Evolutionary conservation across 2,797 vertebrate genomes (phyloP).

Genomic region (Chloroceryle amazona): DNA sequence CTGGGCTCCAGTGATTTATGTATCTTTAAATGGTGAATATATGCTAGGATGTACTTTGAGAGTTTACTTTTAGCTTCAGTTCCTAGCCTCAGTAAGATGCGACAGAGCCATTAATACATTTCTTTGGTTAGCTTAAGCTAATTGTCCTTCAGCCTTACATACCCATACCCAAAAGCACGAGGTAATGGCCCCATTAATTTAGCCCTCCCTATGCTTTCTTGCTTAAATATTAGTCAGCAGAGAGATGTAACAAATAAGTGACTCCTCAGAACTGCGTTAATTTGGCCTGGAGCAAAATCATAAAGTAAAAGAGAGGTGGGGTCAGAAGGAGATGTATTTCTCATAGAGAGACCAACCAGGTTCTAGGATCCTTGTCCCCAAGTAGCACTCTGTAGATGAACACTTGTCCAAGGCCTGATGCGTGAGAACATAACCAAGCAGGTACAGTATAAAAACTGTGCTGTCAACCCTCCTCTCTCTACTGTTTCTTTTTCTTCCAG

Average conservation of each 20-base stretch:
- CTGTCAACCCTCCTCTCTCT: neutral
- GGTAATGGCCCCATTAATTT: neutral
- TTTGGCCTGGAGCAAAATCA: neutral
- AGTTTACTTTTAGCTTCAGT: neutral
- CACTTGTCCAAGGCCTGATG: rapidly evolving
- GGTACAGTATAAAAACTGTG: neutral
- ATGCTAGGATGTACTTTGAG: neutral
- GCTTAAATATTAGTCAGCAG: neutral
- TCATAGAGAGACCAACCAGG: neutral
- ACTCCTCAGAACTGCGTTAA: neutral
- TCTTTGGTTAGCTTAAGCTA: neutral
- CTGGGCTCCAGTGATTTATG: neutral
- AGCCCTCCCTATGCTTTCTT: neutral
- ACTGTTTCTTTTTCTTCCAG: neutral
- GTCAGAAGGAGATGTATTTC: neutral
- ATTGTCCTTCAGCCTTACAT: neutral
- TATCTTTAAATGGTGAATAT: neutral
- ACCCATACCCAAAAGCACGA: neutral
- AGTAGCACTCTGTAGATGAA: neutral
- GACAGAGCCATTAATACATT: neutral
- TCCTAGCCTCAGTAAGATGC: neutral
- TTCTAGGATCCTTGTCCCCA: neutral
- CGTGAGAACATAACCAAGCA: neutral
- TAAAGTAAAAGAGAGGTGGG: neutral
- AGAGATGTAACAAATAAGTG: neutral